Conservation (phyloP, 2,888 invertebrate species). For the Dilophus febrilis region DNA sequence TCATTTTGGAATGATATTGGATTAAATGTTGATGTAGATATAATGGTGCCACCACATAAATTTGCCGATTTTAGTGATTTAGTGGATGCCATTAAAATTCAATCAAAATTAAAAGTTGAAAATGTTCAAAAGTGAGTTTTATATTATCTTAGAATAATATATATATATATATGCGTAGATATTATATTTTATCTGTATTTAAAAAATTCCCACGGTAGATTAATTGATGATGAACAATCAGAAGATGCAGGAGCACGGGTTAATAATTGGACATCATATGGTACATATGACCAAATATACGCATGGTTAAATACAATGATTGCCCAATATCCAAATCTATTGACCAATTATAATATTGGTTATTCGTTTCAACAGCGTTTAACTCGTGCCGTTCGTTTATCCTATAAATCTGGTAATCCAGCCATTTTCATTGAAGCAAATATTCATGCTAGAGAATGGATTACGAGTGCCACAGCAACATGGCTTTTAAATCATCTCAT, state of each 20-base stretch:
- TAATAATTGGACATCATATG: slow-evolving; percentile 14
- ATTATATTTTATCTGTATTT: no score
- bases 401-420: slow-evolving; percentile 26
- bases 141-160: no score
- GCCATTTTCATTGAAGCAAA: slow-evolving; percentile 47
- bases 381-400: slow-evolving; percentile 25
- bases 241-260: slow-evolving; percentile 15
- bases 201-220: no score
- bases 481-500: slow-evolving; percentile 53
- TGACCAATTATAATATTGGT: slow-evolving; percentile 30
- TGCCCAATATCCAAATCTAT: slow-evolving; percentile 25
- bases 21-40: background rate
- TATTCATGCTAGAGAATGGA: slow-evolving; percentile 54
- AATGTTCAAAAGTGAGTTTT: slow-evolving; percentile 5
- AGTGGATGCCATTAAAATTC: background rate
- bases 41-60: slow-evolving; percentile 6
- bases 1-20: background rate
- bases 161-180: no score
- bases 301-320: slow-evolving; percentile 34
- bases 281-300: slow-evolving; percentile 25
- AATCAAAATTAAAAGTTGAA: slow-evolving; percentile 1
- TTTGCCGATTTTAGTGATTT: slow-evolving; percentile 3
- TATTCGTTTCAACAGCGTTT: slow-evolving; percentile 31
- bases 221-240: slow-evolving; percentile 15
- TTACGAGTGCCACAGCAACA: slow-evolving; percentile 48